Base-by-base conservation (phyloP, 2,888 invertebrate genomes). In the Lingula anatina region DNA sequence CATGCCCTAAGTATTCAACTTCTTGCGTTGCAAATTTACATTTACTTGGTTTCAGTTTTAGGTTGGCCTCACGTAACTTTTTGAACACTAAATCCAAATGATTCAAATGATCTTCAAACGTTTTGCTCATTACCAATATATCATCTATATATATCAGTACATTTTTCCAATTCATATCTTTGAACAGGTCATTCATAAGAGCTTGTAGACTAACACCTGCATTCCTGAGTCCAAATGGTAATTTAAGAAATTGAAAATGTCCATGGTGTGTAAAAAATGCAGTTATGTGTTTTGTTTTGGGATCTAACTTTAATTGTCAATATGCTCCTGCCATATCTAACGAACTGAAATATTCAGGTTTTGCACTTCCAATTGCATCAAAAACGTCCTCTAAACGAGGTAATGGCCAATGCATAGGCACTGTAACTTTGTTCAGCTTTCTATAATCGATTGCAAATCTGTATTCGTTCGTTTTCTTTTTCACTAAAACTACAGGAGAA, bases 81-180 rank as follows among this genome's bases (percentile, higher is more conserved):
- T 45, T 2, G 31, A 53, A 50, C 3, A 49, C 36, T 9, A 38
- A 21, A n/a, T 40, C 15, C 18, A 52, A 31, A 28, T 52, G 52
- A 7, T 25, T 12, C 2, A 53, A 20, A 38, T 53, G 53, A 2
- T 39, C 36, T 20, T 24, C 23, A 39, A 51, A 40, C 3, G 18
- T 38, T 26, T 38, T 26, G 26, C 20, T 37, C 27, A 41, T 52
- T 18, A 44, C 27, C 27, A 50, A 23, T 1, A 51, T 40, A 28
- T 53, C 53, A 40, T 56, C 55, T 18, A 54, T 20, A 21, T 54
- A 54, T 24, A 44, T 37, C 15, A 54, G 23, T 18, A 28, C 41
- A 27, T 31, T 23, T 46, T 39, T 36, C 45, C 47, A 53, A 2
- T 31, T 47, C 5, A 53, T 27, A 37, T 44, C 47, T 39, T 40